Conservation (phyloP, 2,888 invertebrate species). For the Linyphia triangularis region DNA sequence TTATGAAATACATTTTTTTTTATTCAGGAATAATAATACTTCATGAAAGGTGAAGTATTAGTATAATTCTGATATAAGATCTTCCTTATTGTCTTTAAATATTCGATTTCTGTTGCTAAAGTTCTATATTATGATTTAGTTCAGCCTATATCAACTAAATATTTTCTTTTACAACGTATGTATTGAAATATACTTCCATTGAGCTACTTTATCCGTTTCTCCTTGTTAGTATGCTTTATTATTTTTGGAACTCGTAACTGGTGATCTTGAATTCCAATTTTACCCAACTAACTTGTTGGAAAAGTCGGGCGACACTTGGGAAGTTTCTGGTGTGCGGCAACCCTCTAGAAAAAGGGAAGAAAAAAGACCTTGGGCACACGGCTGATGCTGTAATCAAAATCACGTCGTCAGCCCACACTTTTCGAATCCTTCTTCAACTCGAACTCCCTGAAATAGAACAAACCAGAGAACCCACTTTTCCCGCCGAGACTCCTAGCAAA, state of each 20-base stretch:
- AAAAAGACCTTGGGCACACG: constrained; percentile 25
- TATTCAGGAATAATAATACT: too few relatives aligned
- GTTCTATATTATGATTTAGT: too few relatives aligned
- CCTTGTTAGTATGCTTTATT: neutral
- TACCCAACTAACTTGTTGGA: neutral
- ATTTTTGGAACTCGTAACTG: neutral
- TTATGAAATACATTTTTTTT: too few relatives aligned
- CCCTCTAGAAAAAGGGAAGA: neutral
- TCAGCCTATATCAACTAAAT: too few relatives aligned
- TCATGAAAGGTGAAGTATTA: too few relatives aligned
- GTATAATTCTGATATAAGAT: too few relatives aligned
- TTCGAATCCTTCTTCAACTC: neutral
- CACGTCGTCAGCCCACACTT: constrained; percentile 53
- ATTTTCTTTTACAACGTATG: too few relatives aligned
- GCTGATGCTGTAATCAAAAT: constrained; percentile 22
- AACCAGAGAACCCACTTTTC: constrained; percentile 21
- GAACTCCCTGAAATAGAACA: constrained; percentile 39
- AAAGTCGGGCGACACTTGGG: neutral
- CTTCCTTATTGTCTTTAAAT: too few relatives aligned
- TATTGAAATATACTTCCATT: too few relatives aligned
- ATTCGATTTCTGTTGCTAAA: too few relatives aligned
- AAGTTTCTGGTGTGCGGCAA: neutral
- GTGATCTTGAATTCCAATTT: neutral
- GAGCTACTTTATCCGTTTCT: too few relatives aligned
- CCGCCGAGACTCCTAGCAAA: neutral